Percentiles rank a stretch among this genome's conserved stretches.
Evolutionary conservation across 2,888 invertebrate species (phyloP).

Genomic region (Dusona sp.): DNA sequence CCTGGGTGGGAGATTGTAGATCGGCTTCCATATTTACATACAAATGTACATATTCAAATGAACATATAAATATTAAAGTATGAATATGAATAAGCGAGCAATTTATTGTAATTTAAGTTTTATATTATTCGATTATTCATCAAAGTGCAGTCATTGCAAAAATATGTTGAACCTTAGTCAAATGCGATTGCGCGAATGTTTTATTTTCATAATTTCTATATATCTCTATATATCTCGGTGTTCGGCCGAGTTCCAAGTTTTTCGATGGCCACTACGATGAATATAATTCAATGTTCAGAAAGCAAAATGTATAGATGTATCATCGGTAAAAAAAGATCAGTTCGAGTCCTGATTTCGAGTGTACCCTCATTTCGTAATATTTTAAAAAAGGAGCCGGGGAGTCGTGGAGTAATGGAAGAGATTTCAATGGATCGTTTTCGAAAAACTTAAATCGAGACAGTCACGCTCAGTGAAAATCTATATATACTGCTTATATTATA

Average conservation of each 20-base stretch:
- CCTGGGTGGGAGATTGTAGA: background rate
- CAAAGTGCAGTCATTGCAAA: background rate
- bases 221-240: background rate
- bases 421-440: constrained; percentile 27
- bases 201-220: background rate
- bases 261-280: background rate
- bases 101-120: background rate
- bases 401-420: background rate
- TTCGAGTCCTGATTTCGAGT: background rate
- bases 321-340: background rate
- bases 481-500: constrained; percentile 23
- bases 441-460: constrained; percentile 44
- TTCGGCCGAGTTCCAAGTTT: background rate
- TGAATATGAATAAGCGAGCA: background rate
- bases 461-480: constrained; percentile 27
- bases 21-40: background rate
- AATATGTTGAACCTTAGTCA: background rate
- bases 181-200: background rate
- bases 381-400: background rate
- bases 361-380: background rate
- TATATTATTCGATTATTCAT: constrained; percentile 1
- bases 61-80: background rate
- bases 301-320: background rate
- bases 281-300: background rate
- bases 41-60: background rate